phyloP scores from a whole-genome alignment of 2,888 invertebrate species.

The Orthosia gracilis region DNA sequence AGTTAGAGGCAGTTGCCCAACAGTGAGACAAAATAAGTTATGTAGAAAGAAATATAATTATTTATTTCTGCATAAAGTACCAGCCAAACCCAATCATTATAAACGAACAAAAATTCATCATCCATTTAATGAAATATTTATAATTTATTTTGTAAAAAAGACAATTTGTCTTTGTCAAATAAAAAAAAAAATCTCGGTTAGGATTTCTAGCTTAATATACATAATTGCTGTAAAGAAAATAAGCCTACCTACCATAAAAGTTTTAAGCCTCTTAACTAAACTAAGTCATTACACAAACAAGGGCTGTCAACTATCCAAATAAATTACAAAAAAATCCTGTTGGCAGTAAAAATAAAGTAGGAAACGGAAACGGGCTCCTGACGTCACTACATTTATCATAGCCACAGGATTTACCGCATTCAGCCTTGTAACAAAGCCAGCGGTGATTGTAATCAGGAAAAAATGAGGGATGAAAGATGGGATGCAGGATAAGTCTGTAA shows the following conservation, averaged over 20 bases:
- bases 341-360: slow-evolving; percentile 37
- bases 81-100: too few species aligned
- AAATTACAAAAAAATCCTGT: slow-evolving; percentile 23
- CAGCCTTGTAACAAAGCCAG: slow-evolving; percentile 53
- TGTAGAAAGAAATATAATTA: too few species aligned
- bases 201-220: not conserved
- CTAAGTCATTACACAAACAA: slow-evolving; percentile 21
- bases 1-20: too few species aligned
- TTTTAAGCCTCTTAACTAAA: not conserved
- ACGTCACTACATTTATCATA: slow-evolving; percentile 60
- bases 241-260: not conserved
- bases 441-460: slow-evolving; percentile 60
- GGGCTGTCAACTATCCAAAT: slow-evolving; percentile 11
- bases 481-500: slow-evolving; percentile 45
- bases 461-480: slow-evolving; percentile 62
- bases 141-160: not conserved
- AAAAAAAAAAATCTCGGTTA: not conserved
- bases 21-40: too few species aligned
- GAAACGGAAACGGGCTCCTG: slow-evolving; percentile 31
- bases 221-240: not conserved
- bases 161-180: not conserved
- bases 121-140: too few species aligned
- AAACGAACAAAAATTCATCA: too few species aligned
- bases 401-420: slow-evolving; percentile 46
- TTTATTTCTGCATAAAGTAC: too few species aligned